Percentiles rank a stretch among this genome's conserved stretches.
These are phyloP conservation scores for Rotaria magnacalcarata DNA, from an alignment of 2,888 invertebrate species.

Conservation along the genomic window DNA sequence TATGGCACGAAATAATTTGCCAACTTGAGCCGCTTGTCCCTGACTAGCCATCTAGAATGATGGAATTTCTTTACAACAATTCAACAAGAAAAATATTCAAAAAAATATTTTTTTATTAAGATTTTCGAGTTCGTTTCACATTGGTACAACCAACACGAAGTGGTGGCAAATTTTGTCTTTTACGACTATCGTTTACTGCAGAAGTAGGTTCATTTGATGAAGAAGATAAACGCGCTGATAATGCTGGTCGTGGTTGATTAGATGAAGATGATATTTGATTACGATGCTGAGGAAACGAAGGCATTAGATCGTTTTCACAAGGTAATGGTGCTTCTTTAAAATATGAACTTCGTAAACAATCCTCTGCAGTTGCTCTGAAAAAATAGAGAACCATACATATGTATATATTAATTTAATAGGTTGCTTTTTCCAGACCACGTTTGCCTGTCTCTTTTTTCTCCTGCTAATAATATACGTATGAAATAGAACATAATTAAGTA, in stretches of 20 bases:
- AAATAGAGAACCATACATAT: too few relatives aligned
- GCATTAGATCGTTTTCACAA: conserved; percentile 93
- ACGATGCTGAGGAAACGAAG: conserved; percentile 78
- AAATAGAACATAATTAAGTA: too few relatives aligned
- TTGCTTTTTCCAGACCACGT: too few relatives aligned
- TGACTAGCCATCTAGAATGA: neutral
- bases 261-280: neutral
- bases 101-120: neutral
- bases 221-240: neutral
- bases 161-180: neutral
- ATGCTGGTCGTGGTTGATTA: neutral
- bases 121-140: neutral
- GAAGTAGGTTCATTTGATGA: neutral
- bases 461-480: too few relatives aligned
- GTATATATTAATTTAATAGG: too few relatives aligned
- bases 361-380: too few relatives aligned
- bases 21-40: neutral
- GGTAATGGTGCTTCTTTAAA: conserved; percentile 63
- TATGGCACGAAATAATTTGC: neutral
- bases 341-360: too few relatives aligned
- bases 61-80: neutral
- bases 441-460: too few relatives aligned
- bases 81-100: neutral
- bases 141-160: conserved; percentile 5
- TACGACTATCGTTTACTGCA: neutral